These are phyloP conservation scores for Scelioninae gen. 2 DNA, from an alignment of 2,888 invertebrate genomes.

Conservation along the genomic window DNA sequence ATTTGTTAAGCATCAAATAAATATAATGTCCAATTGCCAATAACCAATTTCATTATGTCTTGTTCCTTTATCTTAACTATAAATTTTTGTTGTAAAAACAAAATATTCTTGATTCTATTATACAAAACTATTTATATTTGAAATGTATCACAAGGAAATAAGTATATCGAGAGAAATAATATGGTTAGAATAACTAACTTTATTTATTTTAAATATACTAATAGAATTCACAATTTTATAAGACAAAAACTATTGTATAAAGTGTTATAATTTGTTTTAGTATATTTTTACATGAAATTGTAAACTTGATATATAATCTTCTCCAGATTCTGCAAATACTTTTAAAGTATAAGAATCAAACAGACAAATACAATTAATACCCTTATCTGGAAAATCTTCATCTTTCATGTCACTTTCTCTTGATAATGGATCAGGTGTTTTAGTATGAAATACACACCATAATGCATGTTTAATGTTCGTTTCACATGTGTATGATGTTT, in stretches of 20 bases:
- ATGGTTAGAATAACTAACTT: no score
- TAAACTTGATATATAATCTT: conserved; percentile 88
- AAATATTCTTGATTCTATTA: no score
- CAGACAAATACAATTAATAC: conserved; percentile 83
- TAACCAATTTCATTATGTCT: no score
- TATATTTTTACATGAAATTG: conserved; percentile 79
- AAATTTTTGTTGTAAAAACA: no score
- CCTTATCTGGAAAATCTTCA: conserved; percentile 77
- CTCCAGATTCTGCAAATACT: conserved; percentile 87
- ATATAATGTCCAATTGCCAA: no score
- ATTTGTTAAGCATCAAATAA: no score
- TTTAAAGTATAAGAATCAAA: conserved; percentile 86
- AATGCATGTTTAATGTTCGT: conserved; percentile 88
- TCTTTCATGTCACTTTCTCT: conserved; percentile 76
- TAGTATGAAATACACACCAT: conserved; percentile 81
- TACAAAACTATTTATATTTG: no score
- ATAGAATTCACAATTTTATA: no score
- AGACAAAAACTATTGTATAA: background rate
- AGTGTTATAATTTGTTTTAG: background rate
- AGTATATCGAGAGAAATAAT: no score
- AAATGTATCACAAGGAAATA: no score
- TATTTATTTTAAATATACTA: no score
- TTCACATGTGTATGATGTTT: conserved; percentile 85
- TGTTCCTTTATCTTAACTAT: no score
- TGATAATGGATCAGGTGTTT: conserved; percentile 76